These are phyloP conservation scores for Physella acuta DNA, from an alignment of 1,140 invertebrate species.

Conservation along the genomic window DNA sequence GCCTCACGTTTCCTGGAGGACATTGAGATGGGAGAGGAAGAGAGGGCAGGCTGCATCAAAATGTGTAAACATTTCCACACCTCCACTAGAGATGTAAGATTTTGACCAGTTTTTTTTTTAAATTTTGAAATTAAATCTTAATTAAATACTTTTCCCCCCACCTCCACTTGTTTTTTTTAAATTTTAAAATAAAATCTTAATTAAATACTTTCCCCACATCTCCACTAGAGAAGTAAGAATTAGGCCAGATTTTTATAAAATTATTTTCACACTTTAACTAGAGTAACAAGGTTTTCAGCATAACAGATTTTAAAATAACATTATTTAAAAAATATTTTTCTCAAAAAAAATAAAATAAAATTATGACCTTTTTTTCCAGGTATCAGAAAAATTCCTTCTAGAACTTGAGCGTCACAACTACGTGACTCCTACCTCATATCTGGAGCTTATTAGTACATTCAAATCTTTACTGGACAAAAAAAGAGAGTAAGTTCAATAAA, in stretches of 20 bases:
- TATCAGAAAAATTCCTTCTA: slow-evolving; percentile 67
- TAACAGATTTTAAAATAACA: too few species aligned
- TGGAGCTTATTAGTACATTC: slow-evolving; percentile 61
- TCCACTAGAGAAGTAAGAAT: too few species aligned
- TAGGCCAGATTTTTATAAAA: not conserved
- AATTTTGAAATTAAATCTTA: too few species aligned
- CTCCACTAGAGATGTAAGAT: slow-evolving; percentile 62
- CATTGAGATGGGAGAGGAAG: slow-evolving; percentile 69
- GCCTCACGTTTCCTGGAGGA: slow-evolving; percentile 79
- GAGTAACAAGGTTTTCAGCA: not conserved
- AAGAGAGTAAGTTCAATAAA: slow-evolving; percentile 67
- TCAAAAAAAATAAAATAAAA: too few species aligned
- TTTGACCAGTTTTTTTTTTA: too few species aligned
- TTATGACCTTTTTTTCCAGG: slow-evolving; percentile 59
- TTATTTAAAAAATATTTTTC: too few species aligned
- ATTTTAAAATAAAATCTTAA: too few species aligned
- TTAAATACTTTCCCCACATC: too few species aligned
- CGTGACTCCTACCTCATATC: slow-evolving; percentile 61
- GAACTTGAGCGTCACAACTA: slow-evolving; percentile 66
- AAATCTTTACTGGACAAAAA: slow-evolving; percentile 57
- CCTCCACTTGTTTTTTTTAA: too few species aligned
- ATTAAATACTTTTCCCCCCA: too few species aligned
- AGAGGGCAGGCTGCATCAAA: slow-evolving; percentile 65
- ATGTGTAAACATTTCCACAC: slow-evolving; percentile 86
- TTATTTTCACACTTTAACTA: not conserved